A percentile compares a stretch with the other conserved stretches of the same genome.
Evolutionary conservation across 53 echinoderm and acorn worm genomes (phyloP).

Genomic region (Paracentrotus lividus): DNA sequence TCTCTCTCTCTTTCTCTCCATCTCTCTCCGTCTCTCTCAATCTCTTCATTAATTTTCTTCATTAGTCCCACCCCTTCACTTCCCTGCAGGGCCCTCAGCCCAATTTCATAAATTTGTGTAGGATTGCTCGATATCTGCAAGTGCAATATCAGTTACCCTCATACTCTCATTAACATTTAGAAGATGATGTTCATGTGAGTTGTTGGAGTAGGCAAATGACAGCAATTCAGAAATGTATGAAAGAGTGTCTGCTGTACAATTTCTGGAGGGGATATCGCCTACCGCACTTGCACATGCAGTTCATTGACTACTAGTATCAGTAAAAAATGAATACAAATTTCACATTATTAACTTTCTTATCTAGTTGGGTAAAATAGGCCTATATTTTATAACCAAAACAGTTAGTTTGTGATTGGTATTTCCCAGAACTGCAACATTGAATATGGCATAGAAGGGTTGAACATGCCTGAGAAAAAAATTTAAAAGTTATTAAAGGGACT

Average conservation of each 20-base stretch:
- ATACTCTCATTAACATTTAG: background rate
- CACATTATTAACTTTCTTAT: too few relatives aligned
- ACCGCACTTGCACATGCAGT: too few relatives aligned
- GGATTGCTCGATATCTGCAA: background rate
- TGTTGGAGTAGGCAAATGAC: background rate
- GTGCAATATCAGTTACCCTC: background rate
- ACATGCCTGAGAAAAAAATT: too few relatives aligned
- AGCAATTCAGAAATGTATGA: conserved; percentile 13
- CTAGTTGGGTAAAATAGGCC: too few relatives aligned
- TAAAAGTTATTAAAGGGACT: too few relatives aligned
- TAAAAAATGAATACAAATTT: background rate
- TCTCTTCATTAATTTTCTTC: background rate
- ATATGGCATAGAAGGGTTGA: too few relatives aligned
- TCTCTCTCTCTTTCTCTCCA: background rate
- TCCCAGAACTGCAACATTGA: too few relatives aligned
- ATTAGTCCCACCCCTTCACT: background rate
- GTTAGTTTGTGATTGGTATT: too few relatives aligned
- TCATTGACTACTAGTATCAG: background rate
- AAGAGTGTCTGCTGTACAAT: too few relatives aligned
- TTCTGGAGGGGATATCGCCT: too few relatives aligned
- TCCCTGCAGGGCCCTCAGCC: background rate
- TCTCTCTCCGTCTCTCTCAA: background rate
- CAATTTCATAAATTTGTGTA: conserved; percentile 12
- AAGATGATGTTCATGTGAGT: background rate
- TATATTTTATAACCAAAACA: too few relatives aligned